Conservation (phyloP, 2,113 vertebrate species). For the Ctenomys sociabilis region DNA sequence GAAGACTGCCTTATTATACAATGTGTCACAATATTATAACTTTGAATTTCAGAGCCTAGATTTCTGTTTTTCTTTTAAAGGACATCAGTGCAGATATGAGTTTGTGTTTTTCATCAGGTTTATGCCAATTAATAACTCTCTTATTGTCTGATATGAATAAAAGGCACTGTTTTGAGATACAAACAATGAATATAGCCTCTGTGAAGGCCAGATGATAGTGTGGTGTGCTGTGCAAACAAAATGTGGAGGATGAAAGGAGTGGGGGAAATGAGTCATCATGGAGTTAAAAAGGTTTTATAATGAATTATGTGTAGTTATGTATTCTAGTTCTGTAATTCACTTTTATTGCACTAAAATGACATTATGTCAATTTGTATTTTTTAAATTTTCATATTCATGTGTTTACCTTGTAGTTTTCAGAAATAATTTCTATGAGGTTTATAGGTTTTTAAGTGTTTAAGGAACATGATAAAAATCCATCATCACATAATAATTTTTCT, state of each 20-base stretch:
- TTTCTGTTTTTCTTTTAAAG: conserved; percentile 8
- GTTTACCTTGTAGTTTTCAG: conserved; percentile 2
- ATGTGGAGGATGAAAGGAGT: neutral
- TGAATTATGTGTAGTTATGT: neutral
- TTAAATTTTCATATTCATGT: neutral
- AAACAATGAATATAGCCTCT: conserved; percentile 26
- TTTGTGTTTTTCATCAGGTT: neutral
- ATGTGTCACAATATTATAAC: neutral
- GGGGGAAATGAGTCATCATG: neutral
- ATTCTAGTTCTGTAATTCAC: conserved; percentile 11
- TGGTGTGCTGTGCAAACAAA: neutral
- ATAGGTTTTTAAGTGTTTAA: neutral
- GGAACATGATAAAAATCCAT: neutral
- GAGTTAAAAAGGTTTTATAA: neutral
- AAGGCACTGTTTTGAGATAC: conserved; percentile 27
- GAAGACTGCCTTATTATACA: neutral
- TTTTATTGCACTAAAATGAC: neutral
- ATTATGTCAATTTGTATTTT: neutral
- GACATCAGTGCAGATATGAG: neutral
- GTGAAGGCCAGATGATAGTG: conserved; percentile 5
- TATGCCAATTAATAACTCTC: neutral
- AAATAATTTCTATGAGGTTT: neutral
- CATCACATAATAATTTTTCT: neutral
- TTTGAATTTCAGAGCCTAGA: conserved; percentile 25
- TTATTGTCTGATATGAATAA: conserved; percentile 18